phyloP scores from a whole-genome alignment of 2,113 vertebrate species.

The Macquaria ambigua region DNA sequence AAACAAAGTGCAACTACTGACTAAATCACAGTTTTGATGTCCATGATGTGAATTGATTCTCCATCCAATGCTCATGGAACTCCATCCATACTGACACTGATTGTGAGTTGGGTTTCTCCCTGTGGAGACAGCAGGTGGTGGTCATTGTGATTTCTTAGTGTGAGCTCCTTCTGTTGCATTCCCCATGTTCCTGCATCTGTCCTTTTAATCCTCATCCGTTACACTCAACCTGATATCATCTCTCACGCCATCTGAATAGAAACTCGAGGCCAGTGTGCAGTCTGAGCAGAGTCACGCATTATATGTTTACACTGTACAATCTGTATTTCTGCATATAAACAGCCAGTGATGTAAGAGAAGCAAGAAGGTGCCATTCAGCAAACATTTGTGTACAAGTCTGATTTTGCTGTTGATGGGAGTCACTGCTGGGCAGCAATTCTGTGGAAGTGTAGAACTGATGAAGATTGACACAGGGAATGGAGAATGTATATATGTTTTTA shows the following conservation, averaged over 20 bases:
- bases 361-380: background rate
- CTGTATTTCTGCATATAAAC: background rate
- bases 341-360: background rate
- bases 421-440: background rate
- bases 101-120: conserved; percentile 41
- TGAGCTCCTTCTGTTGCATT: conserved; percentile 37
- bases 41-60: conserved; percentile 59
- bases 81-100: conserved; percentile 59
- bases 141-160: conserved; percentile 42
- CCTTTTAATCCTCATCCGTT: conserved; percentile 40
- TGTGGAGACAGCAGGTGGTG: conserved; percentile 30
- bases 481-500: too few relatives aligned
- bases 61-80: conserved; percentile 60
- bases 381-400: background rate
- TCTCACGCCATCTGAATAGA: conserved; percentile 47
- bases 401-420: background rate
- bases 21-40: conserved; percentile 44
- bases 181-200: conserved; percentile 30
- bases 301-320: background rate
- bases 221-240: conserved; percentile 10
- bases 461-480: background rate
- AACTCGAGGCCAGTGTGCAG: conserved; percentile 37
- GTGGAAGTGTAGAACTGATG: background rate
- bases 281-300: conserved; percentile 14
- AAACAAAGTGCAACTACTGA: conserved; percentile 54